Percentiles rank a stretch among this genome's conserved stretches.
Conservation (phyloP, 2,888 invertebrate genomes). For the Tetranychus truncatus region DNA sequence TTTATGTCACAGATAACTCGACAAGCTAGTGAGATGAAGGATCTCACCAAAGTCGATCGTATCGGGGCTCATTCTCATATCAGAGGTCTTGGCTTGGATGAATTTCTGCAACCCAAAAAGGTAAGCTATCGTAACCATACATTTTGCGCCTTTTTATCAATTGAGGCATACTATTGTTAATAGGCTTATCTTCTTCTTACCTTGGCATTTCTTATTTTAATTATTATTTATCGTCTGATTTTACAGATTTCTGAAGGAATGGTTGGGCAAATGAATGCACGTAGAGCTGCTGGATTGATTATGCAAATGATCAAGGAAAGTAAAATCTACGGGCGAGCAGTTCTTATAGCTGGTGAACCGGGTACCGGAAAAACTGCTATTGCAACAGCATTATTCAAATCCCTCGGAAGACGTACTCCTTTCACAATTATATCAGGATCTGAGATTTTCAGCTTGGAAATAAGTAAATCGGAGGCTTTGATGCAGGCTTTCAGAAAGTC, state of each 20-base stretch:
- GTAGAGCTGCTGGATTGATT: conserved; percentile 83
- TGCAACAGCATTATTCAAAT: conserved; percentile 55
- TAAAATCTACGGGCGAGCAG: conserved; percentile 85
- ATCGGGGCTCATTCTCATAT: conserved; percentile 98
- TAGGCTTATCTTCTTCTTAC: not conserved
- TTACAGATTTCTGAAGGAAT: conserved; percentile 70
- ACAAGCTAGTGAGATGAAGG: conserved; percentile 7
- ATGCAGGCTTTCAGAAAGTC: conserved; percentile 83
- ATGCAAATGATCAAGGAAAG: conserved; percentile 97
- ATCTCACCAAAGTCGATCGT: conserved; percentile 45
- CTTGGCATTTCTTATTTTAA: not conserved
- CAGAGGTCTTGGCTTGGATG: conserved; percentile 81
- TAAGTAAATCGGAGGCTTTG: conserved; percentile 96
- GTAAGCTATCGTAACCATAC: conserved; percentile 35
- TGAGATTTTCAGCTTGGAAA: conserved; percentile 92
- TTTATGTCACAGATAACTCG: conserved; percentile 3
- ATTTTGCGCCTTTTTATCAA: not conserved
- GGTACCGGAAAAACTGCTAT: conserved; percentile 97
- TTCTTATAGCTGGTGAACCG: conserved; percentile 86
- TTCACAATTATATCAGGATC: conserved; percentile 97
- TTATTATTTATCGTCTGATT: conserved; percentile 5
- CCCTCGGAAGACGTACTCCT: conserved; percentile 44
- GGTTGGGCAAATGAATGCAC: conserved; percentile 74
- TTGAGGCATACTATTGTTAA: not conserved
- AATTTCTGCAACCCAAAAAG: conserved; percentile 72